A percentile compares a stretch with the other conserved stretches of the same genome.
phyloP scores from a whole-genome alignment of 2,888 invertebrate species.

The Sinotaia quadrata region DNA sequence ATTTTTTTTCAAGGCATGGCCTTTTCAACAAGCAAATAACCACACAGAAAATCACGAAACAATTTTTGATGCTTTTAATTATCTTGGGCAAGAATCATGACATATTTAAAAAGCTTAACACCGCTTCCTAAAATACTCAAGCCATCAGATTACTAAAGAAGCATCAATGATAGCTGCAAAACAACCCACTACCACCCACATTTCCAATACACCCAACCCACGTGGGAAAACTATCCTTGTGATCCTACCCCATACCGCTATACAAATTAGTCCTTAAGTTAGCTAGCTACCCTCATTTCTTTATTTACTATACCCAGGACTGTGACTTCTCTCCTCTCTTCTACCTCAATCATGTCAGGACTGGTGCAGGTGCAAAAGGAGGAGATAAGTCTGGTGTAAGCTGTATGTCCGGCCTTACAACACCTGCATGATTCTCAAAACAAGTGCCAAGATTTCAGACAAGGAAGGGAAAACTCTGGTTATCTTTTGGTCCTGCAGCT shows the following conservation, averaged over 20 bases:
- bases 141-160: constrained; percentile 30
- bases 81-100: no score
- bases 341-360: neutral
- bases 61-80: no score
- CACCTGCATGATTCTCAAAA: neutral
- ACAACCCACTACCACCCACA: constrained; percentile 5
- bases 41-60: no score
- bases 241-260: constrained; percentile 7
- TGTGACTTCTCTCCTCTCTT: constrained; percentile 9
- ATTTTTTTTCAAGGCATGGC: no score
- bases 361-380: neutral
- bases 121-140: no score
- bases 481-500: neutral
- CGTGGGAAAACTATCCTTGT: constrained; percentile 1
- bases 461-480: neutral
- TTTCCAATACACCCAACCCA: neutral
- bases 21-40: no score
- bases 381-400: constrained; percentile 1
- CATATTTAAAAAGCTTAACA: no score
- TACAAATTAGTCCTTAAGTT: no score
- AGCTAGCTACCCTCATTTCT: no score
- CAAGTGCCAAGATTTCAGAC: constrained; percentile 23
- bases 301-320: constrained; percentile 15
- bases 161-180: constrained; percentile 1
- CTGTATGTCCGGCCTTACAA: constrained; percentile 28